A percentile compares a stretch with the other conserved stretches of the same genome.
Conservation (phyloP, 2,888 invertebrate species). For the Pycnomerus fuliginosus region DNA sequence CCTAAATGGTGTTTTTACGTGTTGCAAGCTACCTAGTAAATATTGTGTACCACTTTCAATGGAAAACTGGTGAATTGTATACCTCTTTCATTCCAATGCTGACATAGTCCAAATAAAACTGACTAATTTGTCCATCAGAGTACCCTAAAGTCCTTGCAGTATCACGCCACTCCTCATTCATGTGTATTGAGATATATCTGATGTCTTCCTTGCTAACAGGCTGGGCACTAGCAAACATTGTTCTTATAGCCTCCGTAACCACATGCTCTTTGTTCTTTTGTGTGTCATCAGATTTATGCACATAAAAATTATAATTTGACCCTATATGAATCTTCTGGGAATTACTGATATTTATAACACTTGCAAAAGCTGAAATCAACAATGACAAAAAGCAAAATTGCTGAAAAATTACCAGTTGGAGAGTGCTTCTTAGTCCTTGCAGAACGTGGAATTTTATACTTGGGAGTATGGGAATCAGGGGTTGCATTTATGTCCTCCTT, state of each 20-base stretch:
- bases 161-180: slow-evolving; percentile 62
- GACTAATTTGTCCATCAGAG: slow-evolving; percentile 62
- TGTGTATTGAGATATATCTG: slow-evolving; percentile 59
- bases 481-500: no score
- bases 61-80: no score
- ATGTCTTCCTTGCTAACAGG: slow-evolving; percentile 49
- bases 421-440: no score
- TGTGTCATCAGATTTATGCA: slow-evolving; percentile 5
- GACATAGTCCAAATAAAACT: slow-evolving; percentile 56
- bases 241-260: slow-evolving; percentile 31
- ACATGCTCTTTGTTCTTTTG: slow-evolving; percentile 22
- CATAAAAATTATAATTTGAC: slow-evolving; percentile 20
- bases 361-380: slow-evolving; percentile 20
- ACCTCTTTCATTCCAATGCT: slow-evolving; percentile 62
- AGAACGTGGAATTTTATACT: neutral
- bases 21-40: slow-evolving; percentile 31
- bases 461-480: neutral
- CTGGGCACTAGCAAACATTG: slow-evolving; percentile 24
- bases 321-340: slow-evolving; percentile 23
- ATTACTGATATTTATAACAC: slow-evolving; percentile 23
- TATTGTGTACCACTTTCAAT: no score
- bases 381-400: no score
- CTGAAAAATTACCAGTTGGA: no score
- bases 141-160: slow-evolving; percentile 59
- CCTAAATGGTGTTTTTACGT: neutral